Base-by-base conservation (phyloP, 1,140 invertebrate genomes). In the Geopemphigus sp. region DNA sequence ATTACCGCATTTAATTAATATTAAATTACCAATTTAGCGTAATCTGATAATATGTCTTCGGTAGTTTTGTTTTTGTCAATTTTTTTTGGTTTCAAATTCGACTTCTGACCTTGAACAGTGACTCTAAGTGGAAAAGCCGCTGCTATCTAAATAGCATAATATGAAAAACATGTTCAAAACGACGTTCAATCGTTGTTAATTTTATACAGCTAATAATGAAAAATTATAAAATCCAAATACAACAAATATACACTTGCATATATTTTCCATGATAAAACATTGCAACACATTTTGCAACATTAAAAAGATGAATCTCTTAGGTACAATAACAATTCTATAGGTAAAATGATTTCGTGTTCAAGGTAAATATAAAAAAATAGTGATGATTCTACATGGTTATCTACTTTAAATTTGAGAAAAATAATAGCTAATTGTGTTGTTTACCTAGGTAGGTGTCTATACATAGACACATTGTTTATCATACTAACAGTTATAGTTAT, bases 11-110 rank as follows among this genome's bases (percentile, higher is more conserved):
- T 29, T n/a, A 54, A 53, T 22, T 72, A n/a, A 54, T 29, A 72
- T 17, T 10, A 12, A 72, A 32, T 78, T 78, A 78, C 74, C 39
- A 57, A 78, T 78, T 63, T 78, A 47, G 57, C n/a, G 50, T 78
- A 78, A 1, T 63, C 74, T 26, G 74, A 57, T 17, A 78, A 78
- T 26, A 78, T 56, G 4, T 78, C n/a, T 78, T 63, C 74, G 45
- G 47, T 12, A 26, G 57, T 61, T 61, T 26, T 78, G 29, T 57
- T 59, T 24, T 19, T 11, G 26, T 78, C 39, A n/a, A 26, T 29
- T 61, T 78, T 78, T 26, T 26, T 61, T 29, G 63, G 29, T 61
- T 47, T 78, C 15, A 76, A 61, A 47, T 76, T 57, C 47, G 56
- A n/a, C 17, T 78, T 78, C 19, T 57, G 74, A 19, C 57, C 57